A percentile compares a stretch with the other conserved stretches of the same genome.
Conservation (phyloP, 2,888 invertebrate genomes). For the Nysson spinosus region DNA sequence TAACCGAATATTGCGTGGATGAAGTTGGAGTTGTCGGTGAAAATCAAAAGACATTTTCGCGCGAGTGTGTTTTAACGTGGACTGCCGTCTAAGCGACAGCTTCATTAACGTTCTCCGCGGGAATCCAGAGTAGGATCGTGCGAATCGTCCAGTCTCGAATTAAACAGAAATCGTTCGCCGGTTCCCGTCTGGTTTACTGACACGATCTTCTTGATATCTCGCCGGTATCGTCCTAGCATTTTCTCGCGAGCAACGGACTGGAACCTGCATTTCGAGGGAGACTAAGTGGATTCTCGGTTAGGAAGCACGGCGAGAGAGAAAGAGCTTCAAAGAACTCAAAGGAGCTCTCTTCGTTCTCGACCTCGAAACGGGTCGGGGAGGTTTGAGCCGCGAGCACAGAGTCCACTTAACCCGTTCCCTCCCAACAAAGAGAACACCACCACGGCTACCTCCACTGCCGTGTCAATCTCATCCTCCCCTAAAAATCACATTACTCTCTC, state of each 20-base stretch:
- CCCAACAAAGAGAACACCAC: constrained; percentile 27
- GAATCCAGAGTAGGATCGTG: no score
- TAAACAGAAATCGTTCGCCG: no score
- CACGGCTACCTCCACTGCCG: constrained; percentile 19
- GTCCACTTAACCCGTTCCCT: constrained; percentile 55
- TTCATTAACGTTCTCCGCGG: constrained; percentile 68
- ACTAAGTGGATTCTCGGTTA: not conserved
- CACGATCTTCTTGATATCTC: not conserved
- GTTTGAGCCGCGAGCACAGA: constrained; percentile 21
- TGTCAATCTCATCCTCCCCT: constrained; percentile 41
- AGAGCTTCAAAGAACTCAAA: not conserved
- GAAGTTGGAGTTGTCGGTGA: no score
- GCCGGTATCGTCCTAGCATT: not conserved
- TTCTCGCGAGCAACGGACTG: not conserved
- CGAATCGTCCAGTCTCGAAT: no score
- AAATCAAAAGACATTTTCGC: not conserved
- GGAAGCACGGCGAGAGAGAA: not conserved
- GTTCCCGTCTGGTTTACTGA: constrained; percentile 19
- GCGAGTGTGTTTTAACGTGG: constrained; percentile 30
- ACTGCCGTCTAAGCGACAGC: constrained; percentile 67
- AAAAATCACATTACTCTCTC: constrained; percentile 53
- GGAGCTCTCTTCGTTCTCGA: no score
- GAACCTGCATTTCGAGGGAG: not conserved
- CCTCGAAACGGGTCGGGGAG: constrained; percentile 3
- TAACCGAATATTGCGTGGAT: no score